phyloP scores from a whole-genome alignment of 2,888 invertebrate genomes.

The Erannis defoliaria region DNA sequence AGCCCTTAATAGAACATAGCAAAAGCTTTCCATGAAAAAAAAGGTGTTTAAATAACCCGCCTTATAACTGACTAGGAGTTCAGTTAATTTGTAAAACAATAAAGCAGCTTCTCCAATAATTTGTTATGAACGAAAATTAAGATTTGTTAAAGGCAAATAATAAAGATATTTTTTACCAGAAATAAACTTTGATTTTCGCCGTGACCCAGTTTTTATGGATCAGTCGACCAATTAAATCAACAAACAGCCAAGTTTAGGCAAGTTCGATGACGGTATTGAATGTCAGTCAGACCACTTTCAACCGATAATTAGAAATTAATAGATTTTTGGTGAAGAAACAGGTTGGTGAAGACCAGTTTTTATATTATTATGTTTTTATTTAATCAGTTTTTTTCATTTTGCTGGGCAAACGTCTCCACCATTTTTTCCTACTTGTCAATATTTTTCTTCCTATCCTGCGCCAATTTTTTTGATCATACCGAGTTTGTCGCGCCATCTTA shows the following conservation, averaged over 20 bases:
- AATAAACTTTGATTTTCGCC: not conserved
- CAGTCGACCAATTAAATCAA: not conserved
- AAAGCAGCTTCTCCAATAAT: not conserved
- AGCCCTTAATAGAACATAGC: no score
- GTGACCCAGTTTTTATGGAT: slow-evolving; percentile 7
- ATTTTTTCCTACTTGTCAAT: no score
- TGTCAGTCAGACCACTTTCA: not conserved
- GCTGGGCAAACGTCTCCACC: no score
- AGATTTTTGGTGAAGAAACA: not conserved
- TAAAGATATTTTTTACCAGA: slow-evolving; percentile 34
- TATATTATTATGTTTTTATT: no score
- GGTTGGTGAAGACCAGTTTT: not conserved
- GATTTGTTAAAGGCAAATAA: slow-evolving; percentile 19
- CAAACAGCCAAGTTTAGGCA: not conserved
- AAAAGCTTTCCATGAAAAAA: no score
- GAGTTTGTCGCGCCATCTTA: no score
- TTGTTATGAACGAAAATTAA: not conserved
- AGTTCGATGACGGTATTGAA: not conserved
- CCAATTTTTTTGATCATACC: no score
- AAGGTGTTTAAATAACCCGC: not conserved
- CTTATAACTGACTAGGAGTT: not conserved
- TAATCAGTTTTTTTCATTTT: no score
- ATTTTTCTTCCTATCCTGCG: no score
- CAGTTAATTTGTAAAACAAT: not conserved
- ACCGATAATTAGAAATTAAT: not conserved